A percentile compares a stretch with the other conserved stretches of the same genome.
Evolutionary conservation across 2,113 vertebrate genomes (phyloP).

Genomic region (Ranitomeya imitator): DNA sequence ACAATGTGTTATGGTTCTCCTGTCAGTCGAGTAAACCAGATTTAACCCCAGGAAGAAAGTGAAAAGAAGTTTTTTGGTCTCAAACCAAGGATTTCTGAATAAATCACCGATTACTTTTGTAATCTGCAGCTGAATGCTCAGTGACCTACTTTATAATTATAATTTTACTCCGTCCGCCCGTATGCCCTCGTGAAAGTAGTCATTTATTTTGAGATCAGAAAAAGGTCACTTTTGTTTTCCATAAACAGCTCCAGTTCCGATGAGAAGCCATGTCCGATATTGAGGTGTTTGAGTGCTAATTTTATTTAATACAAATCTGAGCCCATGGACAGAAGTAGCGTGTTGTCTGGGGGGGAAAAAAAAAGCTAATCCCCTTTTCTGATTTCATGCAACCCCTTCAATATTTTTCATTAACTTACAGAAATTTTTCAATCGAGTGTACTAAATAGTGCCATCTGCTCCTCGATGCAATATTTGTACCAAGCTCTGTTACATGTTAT

Average conservation of each 20-base stretch:
- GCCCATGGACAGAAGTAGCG: too few species aligned
- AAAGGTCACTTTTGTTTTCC: neutral
- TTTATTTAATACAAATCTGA: too few species aligned
- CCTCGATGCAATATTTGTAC: neutral
- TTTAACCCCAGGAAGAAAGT: neutral
- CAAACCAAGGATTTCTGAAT: neutral
- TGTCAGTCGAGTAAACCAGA: neutral
- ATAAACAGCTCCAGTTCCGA: neutral
- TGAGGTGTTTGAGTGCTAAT: neutral
- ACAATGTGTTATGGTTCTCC: neutral
- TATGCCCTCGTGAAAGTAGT: neutral
- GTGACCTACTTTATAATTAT: slow-evolving; percentile 9
- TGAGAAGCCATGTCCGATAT: neutral
- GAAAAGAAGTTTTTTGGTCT: slow-evolving; percentile 4
- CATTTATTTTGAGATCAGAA: neutral
- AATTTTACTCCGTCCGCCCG: neutral
- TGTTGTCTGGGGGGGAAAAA: too few species aligned
- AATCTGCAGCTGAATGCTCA: neutral
- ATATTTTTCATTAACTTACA: too few species aligned
- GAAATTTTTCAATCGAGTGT: too few species aligned
- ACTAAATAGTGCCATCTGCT: neutral
- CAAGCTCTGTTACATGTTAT: neutral
- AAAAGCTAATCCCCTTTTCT: too few species aligned
- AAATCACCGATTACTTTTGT: slow-evolving; percentile 8
- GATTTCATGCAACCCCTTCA: too few species aligned